Base-by-base conservation (phyloP, 2,797 vertebrate species). In the Setipinna tenuifilis region DNA sequence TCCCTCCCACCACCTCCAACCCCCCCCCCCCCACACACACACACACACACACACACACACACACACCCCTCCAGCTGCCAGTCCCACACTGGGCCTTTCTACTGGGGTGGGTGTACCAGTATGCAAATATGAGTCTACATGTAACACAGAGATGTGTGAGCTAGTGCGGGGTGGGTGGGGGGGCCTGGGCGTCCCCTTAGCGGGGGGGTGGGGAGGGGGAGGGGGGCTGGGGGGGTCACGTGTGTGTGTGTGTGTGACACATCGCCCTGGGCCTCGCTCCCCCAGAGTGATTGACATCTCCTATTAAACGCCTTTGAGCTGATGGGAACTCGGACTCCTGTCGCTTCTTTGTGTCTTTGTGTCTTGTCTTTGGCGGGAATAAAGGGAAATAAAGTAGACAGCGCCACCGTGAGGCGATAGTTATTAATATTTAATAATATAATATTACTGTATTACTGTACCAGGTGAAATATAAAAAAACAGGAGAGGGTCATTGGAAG, bases 231-330 rank as follows among this genome's bases (percentile, higher is more conserved):
- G n/a, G n/a, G n/a, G n/a, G n/a, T n/a, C n/a, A n/a, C n/a, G n/a
- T 4, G 58, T 59, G 17, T 68, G 62, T 83, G 54, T 84, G 46
- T 57, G 28, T 57, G 78, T 75, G 61, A 41, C 35, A 41, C 35
- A 41, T 86, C 3, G 81, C 50, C n/a, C 82, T 86, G 65, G 54
- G 58, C 57, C 83, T 86, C 84, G 46, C 83, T 68, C 10, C 86
- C n/a, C n/a, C n/a, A n/a, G 82, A 90, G 88, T 82, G 84, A 90
- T 88, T 82, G 84, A 82, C 84, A 85, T 82, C 85, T 85, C 83
- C 85, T 75, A 88, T 87, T 89, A 91, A 91, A 90, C 80, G 23
- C 88, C 88, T 89, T 89, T 89, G 87, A 91, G 87, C 81, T 89
- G 83, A 88, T 86, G 83, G 81, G 41, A 82, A 41, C 59, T 31